phyloP scores from a whole-genome alignment of 2,888 invertebrate species.

The Noctua comes region DNA sequence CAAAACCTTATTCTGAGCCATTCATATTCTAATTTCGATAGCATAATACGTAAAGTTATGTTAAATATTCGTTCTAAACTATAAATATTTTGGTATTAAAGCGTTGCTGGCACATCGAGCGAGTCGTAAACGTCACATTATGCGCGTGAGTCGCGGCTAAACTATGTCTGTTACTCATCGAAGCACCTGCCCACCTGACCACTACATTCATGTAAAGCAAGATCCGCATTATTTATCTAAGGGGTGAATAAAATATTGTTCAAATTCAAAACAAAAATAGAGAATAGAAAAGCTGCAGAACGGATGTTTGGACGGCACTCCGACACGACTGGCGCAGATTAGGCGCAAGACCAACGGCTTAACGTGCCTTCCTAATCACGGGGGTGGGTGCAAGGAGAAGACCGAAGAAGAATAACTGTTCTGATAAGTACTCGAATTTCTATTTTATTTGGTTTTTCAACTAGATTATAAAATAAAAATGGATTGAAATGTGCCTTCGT shows the following conservation, averaged over 20 bases:
- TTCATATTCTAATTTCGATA: conserved; percentile 13
- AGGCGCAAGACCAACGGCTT: no score
- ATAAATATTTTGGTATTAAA: conserved; percentile 29
- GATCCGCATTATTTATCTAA: background rate
- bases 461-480: no score
- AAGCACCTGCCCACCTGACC: conserved; percentile 27
- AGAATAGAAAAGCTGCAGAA: background rate
- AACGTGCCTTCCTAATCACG: no score
- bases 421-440: no score
- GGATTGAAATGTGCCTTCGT: no score
- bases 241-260: background rate
- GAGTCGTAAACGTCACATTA: conserved; percentile 50
- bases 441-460: no score
- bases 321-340: no score
- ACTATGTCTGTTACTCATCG: conserved; percentile 52
- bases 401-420: no score
- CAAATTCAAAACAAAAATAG: background rate
- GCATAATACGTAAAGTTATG: conserved; percentile 24
- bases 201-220: conserved; percentile 1
- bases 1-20: background rate
- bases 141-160: conserved; percentile 52
- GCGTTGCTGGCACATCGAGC: conserved; percentile 13
- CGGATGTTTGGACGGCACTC: background rate
- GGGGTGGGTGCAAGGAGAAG: no score
- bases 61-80: conserved; percentile 34